A percentile compares a stretch with the other conserved stretches of the same genome.
Conservation (phyloP, 2,113 vertebrate genomes). For the human (Homo sapiens) region DNA sequence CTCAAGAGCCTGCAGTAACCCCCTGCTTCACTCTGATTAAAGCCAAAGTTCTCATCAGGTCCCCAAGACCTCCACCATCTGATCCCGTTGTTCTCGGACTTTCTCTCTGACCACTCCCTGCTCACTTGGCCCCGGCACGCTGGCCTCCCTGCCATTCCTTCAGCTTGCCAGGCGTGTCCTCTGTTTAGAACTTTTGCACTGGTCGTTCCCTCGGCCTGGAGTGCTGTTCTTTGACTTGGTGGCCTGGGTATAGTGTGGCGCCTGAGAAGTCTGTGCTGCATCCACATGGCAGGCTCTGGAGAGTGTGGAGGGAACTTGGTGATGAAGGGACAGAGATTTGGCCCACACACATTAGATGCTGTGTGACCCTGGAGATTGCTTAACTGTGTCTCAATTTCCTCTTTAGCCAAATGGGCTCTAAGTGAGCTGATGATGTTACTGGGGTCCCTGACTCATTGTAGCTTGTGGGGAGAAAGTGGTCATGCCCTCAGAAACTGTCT, state of each 20-base stretch:
- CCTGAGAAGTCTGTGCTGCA: accelerated
- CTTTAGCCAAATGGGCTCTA: neutral
- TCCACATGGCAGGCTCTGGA: neutral
- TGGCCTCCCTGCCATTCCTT: neutral
- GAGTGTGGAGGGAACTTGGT: neutral
- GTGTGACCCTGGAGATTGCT: neutral
- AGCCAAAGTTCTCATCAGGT: neutral
- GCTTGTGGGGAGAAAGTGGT: neutral
- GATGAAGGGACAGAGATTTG: neutral
- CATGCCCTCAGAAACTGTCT: neutral
- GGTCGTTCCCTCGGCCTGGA: neutral
- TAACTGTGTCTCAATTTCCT: neutral
- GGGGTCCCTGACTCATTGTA: neutral
- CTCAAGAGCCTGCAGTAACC: neutral
- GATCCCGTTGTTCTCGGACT: neutral
- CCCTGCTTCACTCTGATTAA: neutral
- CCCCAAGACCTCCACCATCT: neutral
- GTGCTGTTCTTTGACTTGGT: neutral
- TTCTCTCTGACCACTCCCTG: neutral
- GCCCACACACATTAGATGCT: neutral
- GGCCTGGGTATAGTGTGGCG: accelerated
- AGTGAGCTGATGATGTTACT: neutral
- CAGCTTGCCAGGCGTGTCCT: neutral
- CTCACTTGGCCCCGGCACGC: neutral
- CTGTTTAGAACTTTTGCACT: neutral